phyloP scores from a whole-genome alignment of 2,888 invertebrate species.

The Siphonodentalium dalli region DNA sequence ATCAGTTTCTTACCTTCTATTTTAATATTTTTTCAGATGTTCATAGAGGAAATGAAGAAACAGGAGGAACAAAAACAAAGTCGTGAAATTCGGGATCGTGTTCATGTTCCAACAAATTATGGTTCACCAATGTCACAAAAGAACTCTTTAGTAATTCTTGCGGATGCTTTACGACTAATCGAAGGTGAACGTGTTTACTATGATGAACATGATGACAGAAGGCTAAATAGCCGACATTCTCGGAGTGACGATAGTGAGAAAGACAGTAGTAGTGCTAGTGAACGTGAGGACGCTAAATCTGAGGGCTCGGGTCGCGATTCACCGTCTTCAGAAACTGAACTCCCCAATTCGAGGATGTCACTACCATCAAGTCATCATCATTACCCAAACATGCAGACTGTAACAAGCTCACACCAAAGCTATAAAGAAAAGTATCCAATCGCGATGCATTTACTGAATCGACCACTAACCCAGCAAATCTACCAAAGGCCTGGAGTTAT shows the following conservation, averaged over 20 bases:
- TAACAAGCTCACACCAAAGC: conserved; percentile 11
- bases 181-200: conserved; percentile 78
- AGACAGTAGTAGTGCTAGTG: conserved; percentile 39
- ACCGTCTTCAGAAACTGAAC: conserved; percentile 26
- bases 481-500: conserved; percentile 55
- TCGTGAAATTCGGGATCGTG: background rate
- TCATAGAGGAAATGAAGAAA: conserved; percentile 19
- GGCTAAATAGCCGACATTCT: conserved; percentile 11
- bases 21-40: conserved; percentile 48
- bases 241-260: conserved; percentile 48
- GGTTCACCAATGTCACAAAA: conserved; percentile 77
- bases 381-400: conserved; percentile 21
- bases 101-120: background rate
- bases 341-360: background rate
- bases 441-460: conserved; percentile 45
- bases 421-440: conserved; percentile 49
- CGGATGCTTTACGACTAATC: conserved; percentile 96
- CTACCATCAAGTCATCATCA: conserved; percentile 16
- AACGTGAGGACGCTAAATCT: conserved; percentile 46
- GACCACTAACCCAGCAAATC: conserved; percentile 42
- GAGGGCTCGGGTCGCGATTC: conserved; percentile 44
- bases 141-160: conserved; percentile 95
- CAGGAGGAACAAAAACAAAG: conserved; percentile 19
- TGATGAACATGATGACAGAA: conserved; percentile 15
- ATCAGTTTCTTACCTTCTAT: too few species aligned